Evolutionary conservation across 2,888 invertebrate genomes (phyloP), one percentile per base, ranked within the genome.

Genomic region (Helicoverpa assulta): DNA sequence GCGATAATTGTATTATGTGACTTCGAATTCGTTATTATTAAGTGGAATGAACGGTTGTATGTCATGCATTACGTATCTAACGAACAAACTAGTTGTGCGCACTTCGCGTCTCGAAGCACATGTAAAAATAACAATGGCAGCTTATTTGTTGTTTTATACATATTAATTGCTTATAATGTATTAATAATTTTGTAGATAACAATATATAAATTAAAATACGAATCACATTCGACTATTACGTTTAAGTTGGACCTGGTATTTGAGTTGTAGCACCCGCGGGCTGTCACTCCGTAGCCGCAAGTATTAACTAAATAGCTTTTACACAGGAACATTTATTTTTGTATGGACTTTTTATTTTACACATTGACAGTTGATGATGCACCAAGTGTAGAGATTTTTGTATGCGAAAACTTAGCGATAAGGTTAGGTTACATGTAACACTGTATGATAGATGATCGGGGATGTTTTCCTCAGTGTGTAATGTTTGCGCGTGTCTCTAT

Each of bases 321-420:
- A 88, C 86, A 87, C 83, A 81, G 85, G 86, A 88, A 86, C 76
- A 86, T 91, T 93, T 94, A 94, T 94, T 94, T 94, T 94, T 94
- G 87, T 94, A 94, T 80, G 74, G 80, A 85, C 81, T 86, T 91
- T 92, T 90, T 88, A 78, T 85, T 91, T 90, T 83, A 82, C 76
- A 82, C 84, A 82, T 76, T 81, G 78, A 84, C 83, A 85, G 83
- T 83, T 78, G 79, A 84, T 80, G 83, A 88, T 87, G 91, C 92
- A 92, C 90, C 90, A 89, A 91, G 86, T 90, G 90, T 93, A 91
- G 89, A 83, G 65, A 79, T 74, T 88, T 91, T 91, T 91, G 88
- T 90, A 91, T 85, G 88, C 87, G 86, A 85, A 54, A 81, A 85
- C 73, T 71, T 91, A 91, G 86, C 63, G 62, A 70, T 91, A 91